Percentiles rank a stretch among this genome's conserved stretches.
phyloP scores from a whole-genome alignment of 2,797 vertebrate species.

The Xerus rutilus region DNA sequence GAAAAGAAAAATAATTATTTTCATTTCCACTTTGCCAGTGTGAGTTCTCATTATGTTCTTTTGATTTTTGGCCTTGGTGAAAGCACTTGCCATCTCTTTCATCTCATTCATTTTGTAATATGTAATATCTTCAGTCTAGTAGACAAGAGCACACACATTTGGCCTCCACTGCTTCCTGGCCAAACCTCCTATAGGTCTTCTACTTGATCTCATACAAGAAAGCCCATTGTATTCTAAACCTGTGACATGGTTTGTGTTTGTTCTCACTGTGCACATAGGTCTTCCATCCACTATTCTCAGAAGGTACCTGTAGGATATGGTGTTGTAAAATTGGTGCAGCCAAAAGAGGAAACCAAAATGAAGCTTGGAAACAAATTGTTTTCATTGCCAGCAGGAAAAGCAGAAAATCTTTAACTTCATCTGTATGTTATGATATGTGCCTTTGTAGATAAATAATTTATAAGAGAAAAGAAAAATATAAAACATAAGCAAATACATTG shows the following conservation, averaged over 20 bases:
- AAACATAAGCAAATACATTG: too few relatives aligned
- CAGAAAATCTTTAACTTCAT: too few relatives aligned
- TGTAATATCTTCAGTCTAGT: not conserved
- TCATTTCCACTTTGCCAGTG: not conserved
- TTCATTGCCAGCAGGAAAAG: too few relatives aligned
- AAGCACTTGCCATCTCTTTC: not conserved
- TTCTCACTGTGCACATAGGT: too few relatives aligned
- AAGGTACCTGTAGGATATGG: too few relatives aligned
- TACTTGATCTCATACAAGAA: not conserved
- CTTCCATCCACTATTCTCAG: not conserved
- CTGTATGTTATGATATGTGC: too few relatives aligned
- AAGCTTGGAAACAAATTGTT: too few relatives aligned
- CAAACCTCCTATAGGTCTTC: not conserved
- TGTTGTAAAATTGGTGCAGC: too few relatives aligned
- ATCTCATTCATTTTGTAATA: not conserved
- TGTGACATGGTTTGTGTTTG: accelerated
- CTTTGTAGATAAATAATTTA: too few relatives aligned
- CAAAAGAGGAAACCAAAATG: too few relatives aligned
- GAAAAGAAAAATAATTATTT: not conserved
- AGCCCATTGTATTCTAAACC: accelerated
- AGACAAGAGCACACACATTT: not conserved
- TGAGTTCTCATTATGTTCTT: not conserved
- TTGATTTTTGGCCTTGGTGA: not conserved
- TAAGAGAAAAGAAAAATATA: too few relatives aligned
- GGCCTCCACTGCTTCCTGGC: accelerated